These are phyloP conservation scores for Willowsia nigromaculata DNA, from an alignment of 2,888 invertebrate species.

Conservation along the genomic window DNA sequence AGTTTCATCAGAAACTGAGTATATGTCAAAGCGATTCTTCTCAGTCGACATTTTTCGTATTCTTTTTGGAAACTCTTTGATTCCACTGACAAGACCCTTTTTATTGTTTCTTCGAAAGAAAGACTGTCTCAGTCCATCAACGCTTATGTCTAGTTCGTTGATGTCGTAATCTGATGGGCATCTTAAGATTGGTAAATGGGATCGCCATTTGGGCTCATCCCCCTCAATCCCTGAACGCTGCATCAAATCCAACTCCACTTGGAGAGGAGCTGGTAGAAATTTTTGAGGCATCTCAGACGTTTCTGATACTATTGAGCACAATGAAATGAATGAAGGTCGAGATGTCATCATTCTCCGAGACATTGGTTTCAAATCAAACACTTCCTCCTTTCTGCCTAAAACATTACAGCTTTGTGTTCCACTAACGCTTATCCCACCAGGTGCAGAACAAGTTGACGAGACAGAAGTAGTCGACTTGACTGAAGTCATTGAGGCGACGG, in stretches of 20 bases:
- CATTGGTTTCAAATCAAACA: slow-evolving; percentile 15
- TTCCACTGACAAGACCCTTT: slow-evolving; percentile 25
- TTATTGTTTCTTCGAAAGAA: not conserved
- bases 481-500: not conserved
- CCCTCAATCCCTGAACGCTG: slow-evolving; percentile 70
- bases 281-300: slow-evolving; percentile 27
- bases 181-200: slow-evolving; percentile 62
- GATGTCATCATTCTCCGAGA: slow-evolving; percentile 46
- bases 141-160: slow-evolving; percentile 10
- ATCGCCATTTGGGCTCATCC: slow-evolving; percentile 62
- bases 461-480: not conserved
- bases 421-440: not conserved
- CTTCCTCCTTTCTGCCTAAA: not conserved
- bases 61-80: slow-evolving; percentile 62
- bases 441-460: slow-evolving; percentile 30
- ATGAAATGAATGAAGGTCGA: slow-evolving; percentile 63
- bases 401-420: not conserved
- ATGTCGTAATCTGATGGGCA: slow-evolving; percentile 62
- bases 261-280: slow-evolving; percentile 65
- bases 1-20: slow-evolving; percentile 57
- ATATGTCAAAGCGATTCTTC: slow-evolving; percentile 62
- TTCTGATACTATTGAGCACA: slow-evolving; percentile 66
- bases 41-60: slow-evolving; percentile 65
- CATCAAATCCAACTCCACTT: slow-evolving; percentile 67
- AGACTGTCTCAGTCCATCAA: not conserved